Evolutionary conservation across 2,113 vertebrate species (phyloP).

Genomic region (Alosa alosa): DNA sequence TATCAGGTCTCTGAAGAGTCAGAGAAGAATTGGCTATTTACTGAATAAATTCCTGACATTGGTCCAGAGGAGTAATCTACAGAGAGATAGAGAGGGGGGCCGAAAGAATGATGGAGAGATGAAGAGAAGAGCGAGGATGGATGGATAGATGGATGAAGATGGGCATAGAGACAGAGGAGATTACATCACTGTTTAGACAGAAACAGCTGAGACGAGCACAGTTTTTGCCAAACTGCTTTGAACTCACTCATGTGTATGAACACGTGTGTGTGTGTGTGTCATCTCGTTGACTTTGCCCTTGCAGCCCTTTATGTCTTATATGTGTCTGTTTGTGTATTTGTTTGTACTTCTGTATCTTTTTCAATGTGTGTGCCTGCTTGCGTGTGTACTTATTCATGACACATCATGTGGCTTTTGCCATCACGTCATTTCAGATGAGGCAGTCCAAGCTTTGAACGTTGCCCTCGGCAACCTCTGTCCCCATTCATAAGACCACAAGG

Average conservation of each 20-base stretch:
- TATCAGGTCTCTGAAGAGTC: no score
- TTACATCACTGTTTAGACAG: constrained; percentile 17
- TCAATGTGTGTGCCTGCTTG: neutral
- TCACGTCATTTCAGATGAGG: neutral
- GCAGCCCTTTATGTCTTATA: neutral
- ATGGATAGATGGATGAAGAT: neutral
- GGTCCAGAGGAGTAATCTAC: neutral
- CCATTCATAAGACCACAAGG: constrained; percentile 31
- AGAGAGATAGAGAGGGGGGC: neutral
- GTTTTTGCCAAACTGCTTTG: neutral
- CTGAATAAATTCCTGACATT: no score
- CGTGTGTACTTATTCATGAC: constrained; percentile 7
- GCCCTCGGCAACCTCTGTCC: constrained; percentile 25
- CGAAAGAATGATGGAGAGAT: neutral
- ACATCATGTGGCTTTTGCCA: neutral
- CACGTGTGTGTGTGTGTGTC: neutral
- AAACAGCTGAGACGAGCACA: neutral
- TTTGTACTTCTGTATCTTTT: neutral
- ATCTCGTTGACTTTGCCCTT: neutral
- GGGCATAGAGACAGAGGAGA: neutral
- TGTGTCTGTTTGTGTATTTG: constrained; percentile 8
- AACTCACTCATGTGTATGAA: neutral
- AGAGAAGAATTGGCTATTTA: no score
- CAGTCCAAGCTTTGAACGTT: constrained; percentile 19
- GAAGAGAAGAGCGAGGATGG: neutral